A percentile compares a stretch with the other conserved stretches of the same genome.
Evolutionary conservation across 2,888 invertebrate genomes (phyloP).

Genomic region (Clostera curtula): DNA sequence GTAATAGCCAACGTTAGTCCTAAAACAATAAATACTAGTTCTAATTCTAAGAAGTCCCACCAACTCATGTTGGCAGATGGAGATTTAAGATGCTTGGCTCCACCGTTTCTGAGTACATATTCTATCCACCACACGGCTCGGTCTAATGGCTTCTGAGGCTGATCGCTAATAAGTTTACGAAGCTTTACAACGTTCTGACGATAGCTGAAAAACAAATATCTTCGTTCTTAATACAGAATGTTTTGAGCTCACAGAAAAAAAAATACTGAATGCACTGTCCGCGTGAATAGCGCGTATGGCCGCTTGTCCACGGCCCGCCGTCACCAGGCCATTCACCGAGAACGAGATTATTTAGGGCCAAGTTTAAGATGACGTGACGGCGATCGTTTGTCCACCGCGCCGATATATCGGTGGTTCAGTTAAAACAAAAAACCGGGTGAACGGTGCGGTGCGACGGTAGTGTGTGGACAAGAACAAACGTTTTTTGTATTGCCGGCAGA

Average conservation of each 20-base stretch:
- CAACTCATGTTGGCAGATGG: slow-evolving; percentile 35
- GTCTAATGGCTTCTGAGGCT: slow-evolving; percentile 26
- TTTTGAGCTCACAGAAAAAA: not conserved
- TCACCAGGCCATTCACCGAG: too few relatives aligned
- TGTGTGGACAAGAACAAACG: too few relatives aligned
- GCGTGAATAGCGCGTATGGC: too few relatives aligned
- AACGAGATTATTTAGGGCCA: too few relatives aligned
- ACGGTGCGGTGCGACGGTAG: too few relatives aligned
- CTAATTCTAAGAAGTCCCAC: slow-evolving; percentile 27
- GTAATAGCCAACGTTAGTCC: not conserved
- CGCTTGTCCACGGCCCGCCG: too few relatives aligned
- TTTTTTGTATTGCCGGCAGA: too few relatives aligned
- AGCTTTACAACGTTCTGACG: slow-evolving; percentile 15
- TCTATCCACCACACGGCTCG: slow-evolving; percentile 67
- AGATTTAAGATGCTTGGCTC: slow-evolving; percentile 46
- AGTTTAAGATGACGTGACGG: too few relatives aligned
- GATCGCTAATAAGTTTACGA: slow-evolving; percentile 11
- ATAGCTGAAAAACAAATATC: slow-evolving; percentile 9
- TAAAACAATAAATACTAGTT: slow-evolving; percentile 17
- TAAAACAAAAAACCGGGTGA: too few relatives aligned
- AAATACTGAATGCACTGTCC: too few relatives aligned
- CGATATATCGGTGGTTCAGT: too few relatives aligned
- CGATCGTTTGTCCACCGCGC: too few relatives aligned
- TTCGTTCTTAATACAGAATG: not conserved
- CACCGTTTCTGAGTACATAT: slow-evolving; percentile 50